Conservation (phyloP, 2,113 vertebrate genomes). For the Chloebia gouldiae region DNA sequence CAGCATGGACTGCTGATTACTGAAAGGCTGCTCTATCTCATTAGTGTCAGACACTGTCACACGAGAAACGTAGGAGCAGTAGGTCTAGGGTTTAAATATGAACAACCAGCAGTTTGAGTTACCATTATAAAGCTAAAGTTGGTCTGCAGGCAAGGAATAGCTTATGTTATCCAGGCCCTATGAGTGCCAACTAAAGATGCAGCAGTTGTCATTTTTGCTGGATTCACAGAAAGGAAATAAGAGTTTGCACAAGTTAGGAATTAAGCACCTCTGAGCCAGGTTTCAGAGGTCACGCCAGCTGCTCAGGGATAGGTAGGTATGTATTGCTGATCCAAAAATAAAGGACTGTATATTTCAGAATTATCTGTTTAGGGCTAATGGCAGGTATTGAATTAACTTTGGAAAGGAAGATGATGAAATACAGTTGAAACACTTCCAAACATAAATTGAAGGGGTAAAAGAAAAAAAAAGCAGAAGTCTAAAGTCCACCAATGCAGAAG, state of each 20-base stretch:
- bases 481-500: not conserved
- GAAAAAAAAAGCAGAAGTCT: not conserved
- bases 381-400: not conserved
- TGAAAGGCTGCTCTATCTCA: not conserved
- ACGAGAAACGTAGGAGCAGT: not conserved
- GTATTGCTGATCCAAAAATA: not conserved
- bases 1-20: not conserved
- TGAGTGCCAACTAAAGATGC: fast-evolving
- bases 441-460: not conserved
- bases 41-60: not conserved
- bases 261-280: not conserved
- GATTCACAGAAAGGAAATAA: not conserved
- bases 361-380: not conserved
- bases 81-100: not conserved
- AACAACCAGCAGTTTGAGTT: not conserved
- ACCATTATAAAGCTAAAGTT: not conserved
- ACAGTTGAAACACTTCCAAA: not conserved
- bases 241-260: not conserved
- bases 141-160: not conserved
- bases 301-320: not conserved
- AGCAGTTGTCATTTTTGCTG: not conserved
- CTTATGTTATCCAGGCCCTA: not conserved
- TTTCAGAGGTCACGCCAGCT: not conserved
- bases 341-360: not conserved
- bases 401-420: not conserved